These are phyloP conservation scores for Oncorhynchus masou DNA, from an alignment of 2,113 vertebrate species.

Conservation along the genomic window DNA sequence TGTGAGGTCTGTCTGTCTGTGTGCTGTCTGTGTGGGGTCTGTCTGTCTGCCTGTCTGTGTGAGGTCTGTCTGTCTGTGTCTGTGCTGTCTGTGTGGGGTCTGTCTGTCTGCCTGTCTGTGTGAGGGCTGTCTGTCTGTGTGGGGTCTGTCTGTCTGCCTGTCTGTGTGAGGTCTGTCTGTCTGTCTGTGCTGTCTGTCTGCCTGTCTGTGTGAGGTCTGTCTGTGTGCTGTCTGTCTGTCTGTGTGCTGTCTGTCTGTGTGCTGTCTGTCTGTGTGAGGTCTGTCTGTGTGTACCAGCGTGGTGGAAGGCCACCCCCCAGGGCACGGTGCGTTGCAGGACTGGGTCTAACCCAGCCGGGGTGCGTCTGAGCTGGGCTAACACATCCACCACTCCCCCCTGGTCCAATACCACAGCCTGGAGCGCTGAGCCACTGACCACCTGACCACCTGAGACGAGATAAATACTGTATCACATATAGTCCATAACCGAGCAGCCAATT, in stretches of 20 bases:
- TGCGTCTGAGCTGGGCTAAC: constrained; percentile 83
- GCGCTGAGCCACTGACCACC: constrained; percentile 21
- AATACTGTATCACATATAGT: too few relatives aligned
- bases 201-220: too few relatives aligned
- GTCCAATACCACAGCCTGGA: constrained; percentile 74
- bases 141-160: background rate
- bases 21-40: background rate
- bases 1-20: background rate
- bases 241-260: too few relatives aligned
- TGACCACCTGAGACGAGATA: constrained; percentile 41
- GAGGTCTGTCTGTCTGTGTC: background rate
- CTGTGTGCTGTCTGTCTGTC: background rate
- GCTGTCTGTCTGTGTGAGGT: too few relatives aligned
- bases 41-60: too few relatives aligned
- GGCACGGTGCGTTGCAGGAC: constrained; percentile 86
- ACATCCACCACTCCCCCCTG: constrained; percentile 80
- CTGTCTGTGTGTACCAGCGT: constrained; percentile 81
- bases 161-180: background rate
- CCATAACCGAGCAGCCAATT: background rate
- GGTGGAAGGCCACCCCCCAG: constrained; percentile 95
- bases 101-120: background rate
- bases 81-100: background rate
- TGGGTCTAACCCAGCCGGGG: constrained; percentile 84
- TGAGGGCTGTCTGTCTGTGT: too few relatives aligned
- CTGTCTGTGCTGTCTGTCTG: too few relatives aligned